Evolutionary conservation across 2,888 invertebrate genomes (phyloP).

Genomic region (Tryphoninae sp.): DNA sequence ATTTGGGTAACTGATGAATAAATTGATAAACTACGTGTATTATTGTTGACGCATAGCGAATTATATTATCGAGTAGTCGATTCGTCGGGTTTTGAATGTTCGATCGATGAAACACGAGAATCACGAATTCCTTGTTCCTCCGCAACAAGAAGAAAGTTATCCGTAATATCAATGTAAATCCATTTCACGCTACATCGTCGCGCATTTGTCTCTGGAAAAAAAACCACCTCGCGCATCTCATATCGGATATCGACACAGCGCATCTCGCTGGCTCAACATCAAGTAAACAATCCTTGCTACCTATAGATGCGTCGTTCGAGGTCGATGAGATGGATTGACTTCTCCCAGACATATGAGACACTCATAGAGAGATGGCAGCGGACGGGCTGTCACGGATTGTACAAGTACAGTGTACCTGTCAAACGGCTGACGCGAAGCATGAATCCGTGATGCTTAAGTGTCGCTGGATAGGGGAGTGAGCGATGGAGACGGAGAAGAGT

Average conservation of each 20-base stretch:
- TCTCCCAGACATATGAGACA: constrained; percentile 39
- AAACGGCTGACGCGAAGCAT: background rate
- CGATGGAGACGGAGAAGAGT: constrained; percentile 16
- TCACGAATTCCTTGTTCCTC: no score
- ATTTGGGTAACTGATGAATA: no score
- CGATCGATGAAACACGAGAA: no score
- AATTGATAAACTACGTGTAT: no score
- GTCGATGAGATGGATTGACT: constrained; percentile 35
- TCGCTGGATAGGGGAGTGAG: constrained; percentile 1
- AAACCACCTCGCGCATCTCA: background rate
- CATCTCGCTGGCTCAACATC: background rate
- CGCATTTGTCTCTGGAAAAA: background rate
- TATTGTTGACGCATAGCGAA: no score
- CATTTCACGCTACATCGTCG: background rate
- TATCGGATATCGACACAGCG: background rate
- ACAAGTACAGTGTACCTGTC: constrained; percentile 1
- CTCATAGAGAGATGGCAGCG: constrained; percentile 40
- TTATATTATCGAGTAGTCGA: no score
- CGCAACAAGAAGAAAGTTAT: no score
- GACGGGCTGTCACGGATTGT: constrained; percentile 29
- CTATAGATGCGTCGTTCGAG: background rate
- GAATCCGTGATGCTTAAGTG: constrained; percentile 17
- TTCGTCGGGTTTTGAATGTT: no score
- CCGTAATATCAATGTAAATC: no score
- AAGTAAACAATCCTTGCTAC: background rate